Evolutionary conservation across 2,797 vertebrate species (phyloP), one percentile per base, ranked within the genome.

Genomic region (Cottoperca gobio): DNA sequence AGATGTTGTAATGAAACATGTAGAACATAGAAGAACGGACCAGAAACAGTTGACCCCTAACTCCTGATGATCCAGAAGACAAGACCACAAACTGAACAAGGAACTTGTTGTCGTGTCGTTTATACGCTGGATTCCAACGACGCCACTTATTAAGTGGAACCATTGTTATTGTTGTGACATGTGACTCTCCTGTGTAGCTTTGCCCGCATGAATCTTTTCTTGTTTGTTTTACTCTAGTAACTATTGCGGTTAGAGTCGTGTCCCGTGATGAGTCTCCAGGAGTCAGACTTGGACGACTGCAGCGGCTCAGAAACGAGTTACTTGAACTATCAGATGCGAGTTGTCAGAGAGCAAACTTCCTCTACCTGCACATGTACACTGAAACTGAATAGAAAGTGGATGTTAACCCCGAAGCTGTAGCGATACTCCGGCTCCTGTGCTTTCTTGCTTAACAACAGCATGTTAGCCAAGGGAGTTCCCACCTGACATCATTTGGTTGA

Each of bases 401-500:
- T 63, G 54, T 70, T 14, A 26, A 64, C 8, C 37, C 33, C 0
- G 5, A 70, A 42, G 26, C 23, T 43, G 21, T 13, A 28, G 21
- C 4, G 23, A 73, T 46, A 65, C 55, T 58, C 9, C 40, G 2
- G 54, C 23, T 17, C 5, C 28, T 68, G 1, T 8, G 52, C 35
- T 58, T 43, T 46, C 37, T 50, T 50, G 53, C 42, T 69, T 45
- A 48, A 28, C 31, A 8, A 57, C 4, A 33, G 33, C 1, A 45
- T 77, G 63, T 79, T 81, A 49, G 70, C 40, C 28, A 48, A 85
- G 62, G 64, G 70, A 78, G 82, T 64, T 26, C 42, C 50, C 59
- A 45, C 28, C 23, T 37, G 58, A 24, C 64, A 50, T 62, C 23
- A 66, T 54, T 62, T 57, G 26, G 35, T 57, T 58, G 35, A 42